A percentile compares a stretch with the other conserved stretches of the same genome.
phyloP scores from a whole-genome alignment of 2,888 invertebrate species.

The Ellobium chinense region DNA sequence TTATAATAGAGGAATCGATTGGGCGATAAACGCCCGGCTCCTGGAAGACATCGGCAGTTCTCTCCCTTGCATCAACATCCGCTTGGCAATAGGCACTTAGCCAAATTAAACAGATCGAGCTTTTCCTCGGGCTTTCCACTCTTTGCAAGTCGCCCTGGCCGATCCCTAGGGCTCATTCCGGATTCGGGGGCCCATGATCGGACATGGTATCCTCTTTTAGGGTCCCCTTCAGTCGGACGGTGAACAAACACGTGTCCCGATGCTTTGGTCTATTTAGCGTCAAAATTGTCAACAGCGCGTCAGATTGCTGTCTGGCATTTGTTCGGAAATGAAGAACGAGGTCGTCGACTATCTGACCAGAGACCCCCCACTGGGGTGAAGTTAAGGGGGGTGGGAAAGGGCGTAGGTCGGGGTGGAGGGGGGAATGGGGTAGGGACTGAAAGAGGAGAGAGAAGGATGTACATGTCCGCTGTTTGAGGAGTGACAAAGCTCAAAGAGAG shows the following conservation, averaged over 20 bases:
- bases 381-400: neutral
- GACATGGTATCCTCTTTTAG: constrained; percentile 49
- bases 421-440: neutral
- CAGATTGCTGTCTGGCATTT: constrained; percentile 44
- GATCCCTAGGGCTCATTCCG: constrained; percentile 11
- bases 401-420: neutral
- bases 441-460: neutral
- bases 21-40: constrained; percentile 27
- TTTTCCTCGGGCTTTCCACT: constrained; percentile 1
- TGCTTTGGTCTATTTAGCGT: constrained; percentile 47
- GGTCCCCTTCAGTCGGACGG: neutral
- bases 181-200: constrained; percentile 6
- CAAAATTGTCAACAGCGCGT: constrained; percentile 48
- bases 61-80: constrained; percentile 44
- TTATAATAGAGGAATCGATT: constrained; percentile 44
- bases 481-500: too few relatives aligned
- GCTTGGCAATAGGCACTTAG: constrained; percentile 44
- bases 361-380: too few relatives aligned
- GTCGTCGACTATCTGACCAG: neutral
- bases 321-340: constrained; percentile 48
- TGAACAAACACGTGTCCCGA: constrained; percentile 47
- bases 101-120: constrained; percentile 40
- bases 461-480: too few relatives aligned
- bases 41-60: constrained; percentile 38
- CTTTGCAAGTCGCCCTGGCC: neutral